A percentile compares a stretch with the other conserved stretches of the same genome.
Evolutionary conservation across 2,113 vertebrate genomes (phyloP).

Genomic region (Bufo gargarizans): DNA sequence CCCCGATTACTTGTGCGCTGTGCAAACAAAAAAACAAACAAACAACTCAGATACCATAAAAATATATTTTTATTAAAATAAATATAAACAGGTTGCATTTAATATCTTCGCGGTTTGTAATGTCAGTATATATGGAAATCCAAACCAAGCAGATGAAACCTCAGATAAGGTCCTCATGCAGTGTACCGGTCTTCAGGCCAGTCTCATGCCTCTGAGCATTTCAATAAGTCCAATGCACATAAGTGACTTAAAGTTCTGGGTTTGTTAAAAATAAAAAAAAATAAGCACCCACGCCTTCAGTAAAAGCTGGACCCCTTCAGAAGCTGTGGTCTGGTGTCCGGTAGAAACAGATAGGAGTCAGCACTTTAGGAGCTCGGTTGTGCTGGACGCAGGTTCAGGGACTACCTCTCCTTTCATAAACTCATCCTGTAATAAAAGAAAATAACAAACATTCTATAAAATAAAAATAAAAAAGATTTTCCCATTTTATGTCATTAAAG

Average conservation of each 20-base stretch:
- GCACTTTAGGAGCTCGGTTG: conserved; percentile 80
- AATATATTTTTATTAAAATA: conserved; percentile 39
- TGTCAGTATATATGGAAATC: background rate
- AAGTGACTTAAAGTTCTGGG: background rate
- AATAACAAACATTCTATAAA: background rate
- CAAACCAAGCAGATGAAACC: background rate
- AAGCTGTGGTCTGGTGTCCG: background rate
- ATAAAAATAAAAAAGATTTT: too few relatives aligned
- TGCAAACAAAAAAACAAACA: background rate
- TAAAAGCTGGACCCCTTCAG: too few relatives aligned
- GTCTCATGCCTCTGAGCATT: too few relatives aligned
- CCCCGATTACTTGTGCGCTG: background rate
- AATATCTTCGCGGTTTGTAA: background rate
- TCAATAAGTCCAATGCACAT: background rate
- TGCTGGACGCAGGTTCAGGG: conserved; percentile 74
- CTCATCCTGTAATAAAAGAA: conserved; percentile 78
- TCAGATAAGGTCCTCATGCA: background rate
- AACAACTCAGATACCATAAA: background rate
- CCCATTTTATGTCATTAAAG: too few relatives aligned
- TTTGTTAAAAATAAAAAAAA: background rate
- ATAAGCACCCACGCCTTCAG: too few relatives aligned
- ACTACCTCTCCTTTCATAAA: conserved; percentile 88
- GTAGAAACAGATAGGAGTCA: conserved; percentile 67
- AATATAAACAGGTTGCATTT: conserved; percentile 7
- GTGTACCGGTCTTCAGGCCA: background rate